Base-by-base conservation (phyloP, 2,113 vertebrate species). In the Mohoua ochrocephala region DNA sequence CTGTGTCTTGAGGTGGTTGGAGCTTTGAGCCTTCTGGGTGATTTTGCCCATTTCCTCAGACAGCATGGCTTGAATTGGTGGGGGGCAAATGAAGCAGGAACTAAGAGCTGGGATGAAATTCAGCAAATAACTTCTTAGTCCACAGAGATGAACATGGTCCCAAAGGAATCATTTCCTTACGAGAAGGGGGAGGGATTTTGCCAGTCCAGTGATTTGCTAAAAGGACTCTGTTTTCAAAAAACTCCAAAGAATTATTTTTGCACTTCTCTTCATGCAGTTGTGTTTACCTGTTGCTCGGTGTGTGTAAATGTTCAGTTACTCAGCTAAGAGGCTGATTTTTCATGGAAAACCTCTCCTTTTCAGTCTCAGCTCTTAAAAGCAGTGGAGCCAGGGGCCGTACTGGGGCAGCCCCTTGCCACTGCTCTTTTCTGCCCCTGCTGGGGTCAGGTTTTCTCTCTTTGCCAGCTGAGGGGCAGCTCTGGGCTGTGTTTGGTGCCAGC, bases 111-210 rank as follows among this genome's bases (percentile, higher is more conserved):
- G 49, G 22, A 5, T 61, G 68, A 71, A 59, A 52, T 59, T 95
- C 35, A 71, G 35, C 82, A 83, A 33, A 10, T 26, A 67, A 26
- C 8, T 37, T 70, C 11, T 21, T 65, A 60, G 15, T 53, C 41
- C 31, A 17, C n/a, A 16, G 22, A 47, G 24, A 44, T 47, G 17
- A 79, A 12, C 8, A 2, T 3, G 26, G n/a, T 56, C 41, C 45
- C 31, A 28, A 53, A 53, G 26, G 63, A 81, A 33, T 53, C 0
- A 31, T 49, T 82, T 59, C 30, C 16, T 35, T 47, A 5, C 0
- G 3, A 87, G 65, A 61, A 60, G 18, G 12, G 11, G 13, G 17
- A 76, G 17, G 44, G 59, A 27, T 47, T 81, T 87, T 82, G 44
- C 52, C 23, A 59, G 21, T 50, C 30, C 15, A 50, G 3, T 5